phyloP scores from a whole-genome alignment of 2,113 vertebrate genomes.

The Brachyhypopomus occidentalis region DNA sequence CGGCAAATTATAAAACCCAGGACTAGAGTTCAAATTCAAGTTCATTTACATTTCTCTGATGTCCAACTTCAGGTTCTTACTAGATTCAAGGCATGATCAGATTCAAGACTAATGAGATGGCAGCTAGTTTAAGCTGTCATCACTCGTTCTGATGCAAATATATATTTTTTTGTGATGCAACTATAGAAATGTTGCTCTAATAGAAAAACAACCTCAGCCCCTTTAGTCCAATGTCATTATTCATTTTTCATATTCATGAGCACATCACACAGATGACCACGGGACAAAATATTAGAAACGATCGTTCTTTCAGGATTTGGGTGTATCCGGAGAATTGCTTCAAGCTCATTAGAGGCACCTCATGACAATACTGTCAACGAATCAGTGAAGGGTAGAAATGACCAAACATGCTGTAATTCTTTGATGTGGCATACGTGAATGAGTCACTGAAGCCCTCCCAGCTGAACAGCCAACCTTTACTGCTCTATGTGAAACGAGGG shows the following conservation, averaged over 20 bases:
- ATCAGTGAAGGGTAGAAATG: not conserved
- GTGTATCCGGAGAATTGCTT: not conserved
- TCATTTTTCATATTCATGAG: not conserved
- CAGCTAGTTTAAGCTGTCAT: too few species aligned
- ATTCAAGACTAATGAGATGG: too few species aligned
- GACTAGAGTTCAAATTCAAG: too few species aligned
- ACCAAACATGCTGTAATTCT: not conserved
- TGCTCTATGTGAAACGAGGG: constrained; percentile 41
- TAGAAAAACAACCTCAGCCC: too few species aligned
- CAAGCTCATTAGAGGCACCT: not conserved
- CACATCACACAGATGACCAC: not conserved
- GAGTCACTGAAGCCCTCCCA: constrained; percentile 1
- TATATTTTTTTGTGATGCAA: too few species aligned
- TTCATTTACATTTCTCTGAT: too few species aligned
- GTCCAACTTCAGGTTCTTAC: too few species aligned
- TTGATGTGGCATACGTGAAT: not conserved
- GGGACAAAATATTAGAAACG: not conserved
- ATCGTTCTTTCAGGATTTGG: not conserved
- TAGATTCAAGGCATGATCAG: too few species aligned
- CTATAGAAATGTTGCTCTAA: too few species aligned
- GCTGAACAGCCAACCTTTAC: not conserved
- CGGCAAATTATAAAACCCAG: too few species aligned
- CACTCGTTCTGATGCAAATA: too few species aligned
- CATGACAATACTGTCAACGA: not conserved
- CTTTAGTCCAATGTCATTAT: not conserved